A percentile compares a stretch with the other conserved stretches of the same genome.
These are phyloP conservation scores for Morone chrysops DNA, from an alignment of 2,113 vertebrate genomes.

Conservation along the genomic window DNA sequence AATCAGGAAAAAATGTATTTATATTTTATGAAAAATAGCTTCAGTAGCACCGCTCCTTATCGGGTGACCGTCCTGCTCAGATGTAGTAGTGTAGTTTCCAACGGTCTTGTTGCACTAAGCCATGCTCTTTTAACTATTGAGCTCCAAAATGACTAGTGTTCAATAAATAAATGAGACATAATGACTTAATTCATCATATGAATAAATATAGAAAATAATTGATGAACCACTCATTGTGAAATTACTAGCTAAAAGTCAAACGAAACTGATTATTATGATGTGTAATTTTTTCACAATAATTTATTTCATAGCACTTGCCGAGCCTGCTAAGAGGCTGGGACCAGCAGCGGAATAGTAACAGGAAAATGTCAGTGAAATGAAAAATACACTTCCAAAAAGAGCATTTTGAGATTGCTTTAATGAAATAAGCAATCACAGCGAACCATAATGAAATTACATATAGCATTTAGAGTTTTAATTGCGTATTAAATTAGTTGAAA, in stretches of 20 bases:
- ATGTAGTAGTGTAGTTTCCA: background rate
- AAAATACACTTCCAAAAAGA: background rate
- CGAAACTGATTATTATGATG: background rate
- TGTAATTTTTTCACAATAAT: background rate
- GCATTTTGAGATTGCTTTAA: background rate
- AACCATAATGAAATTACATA: background rate
- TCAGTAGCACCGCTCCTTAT: background rate
- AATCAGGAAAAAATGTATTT: background rate
- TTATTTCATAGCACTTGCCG: background rate
- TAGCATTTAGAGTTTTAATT: background rate
- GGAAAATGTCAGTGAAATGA: background rate
- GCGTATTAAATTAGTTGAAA: background rate
- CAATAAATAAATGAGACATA: background rate
- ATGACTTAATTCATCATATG: background rate
- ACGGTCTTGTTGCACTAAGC: background rate
- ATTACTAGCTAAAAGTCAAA: background rate
- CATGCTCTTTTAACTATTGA: background rate
- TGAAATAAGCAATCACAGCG: background rate
- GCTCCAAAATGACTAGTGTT: background rate
- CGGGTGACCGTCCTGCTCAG: background rate
- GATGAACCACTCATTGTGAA: background rate
- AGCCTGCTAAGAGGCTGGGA: background rate
- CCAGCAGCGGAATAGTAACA: background rate
- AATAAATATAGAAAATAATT: background rate
- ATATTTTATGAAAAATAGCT: background rate